A percentile compares a stretch with the other conserved stretches of the same genome.
Evolutionary conservation across 1,140 invertebrate genomes (phyloP).

Genomic region (Forficula auricularia): DNA sequence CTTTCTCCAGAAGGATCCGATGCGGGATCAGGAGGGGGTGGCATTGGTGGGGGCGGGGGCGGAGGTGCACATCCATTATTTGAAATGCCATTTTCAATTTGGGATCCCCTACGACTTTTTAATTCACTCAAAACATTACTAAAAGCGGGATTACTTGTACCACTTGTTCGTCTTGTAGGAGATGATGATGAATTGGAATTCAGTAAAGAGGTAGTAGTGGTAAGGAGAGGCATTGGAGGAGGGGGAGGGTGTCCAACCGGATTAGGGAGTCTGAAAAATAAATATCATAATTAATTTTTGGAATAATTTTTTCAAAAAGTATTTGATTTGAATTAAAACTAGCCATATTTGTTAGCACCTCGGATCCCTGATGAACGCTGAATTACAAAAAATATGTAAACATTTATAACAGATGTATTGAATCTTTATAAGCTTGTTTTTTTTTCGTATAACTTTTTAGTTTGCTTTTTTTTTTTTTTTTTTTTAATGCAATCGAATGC

Average conservation of each 20-base stretch:
- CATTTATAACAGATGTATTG: too few species aligned
- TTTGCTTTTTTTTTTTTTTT: too few species aligned
- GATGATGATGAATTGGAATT: not conserved
- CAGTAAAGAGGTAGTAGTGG: not conserved
- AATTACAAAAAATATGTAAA: too few species aligned
- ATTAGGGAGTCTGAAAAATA: too few species aligned
- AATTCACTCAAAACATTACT: constrained; percentile 36
- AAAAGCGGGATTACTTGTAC: constrained; percentile 31
- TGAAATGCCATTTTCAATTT: constrained; percentile 25
- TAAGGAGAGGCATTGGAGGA: not conserved
- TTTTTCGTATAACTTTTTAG: too few species aligned
- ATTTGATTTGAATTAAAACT: too few species aligned
- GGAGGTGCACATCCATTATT: constrained; percentile 14
- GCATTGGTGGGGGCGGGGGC: constrained; percentile 62
- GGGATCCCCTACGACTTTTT: constrained; percentile 26
- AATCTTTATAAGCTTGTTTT: too few species aligned
- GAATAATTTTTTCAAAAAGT: too few species aligned
- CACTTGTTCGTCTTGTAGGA: constrained; percentile 6
- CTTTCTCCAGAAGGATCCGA: constrained; percentile 56
- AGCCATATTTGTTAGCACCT: too few species aligned
- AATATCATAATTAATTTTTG: too few species aligned
- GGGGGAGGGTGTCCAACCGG: not conserved
- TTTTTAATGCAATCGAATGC: too few species aligned
- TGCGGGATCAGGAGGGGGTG: constrained; percentile 63
- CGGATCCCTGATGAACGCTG: too few species aligned